Percentiles rank a stretch among this genome's conserved stretches.
Conservation (phyloP, 2,888 invertebrate genomes). For the Aleiodes alternator region DNA sequence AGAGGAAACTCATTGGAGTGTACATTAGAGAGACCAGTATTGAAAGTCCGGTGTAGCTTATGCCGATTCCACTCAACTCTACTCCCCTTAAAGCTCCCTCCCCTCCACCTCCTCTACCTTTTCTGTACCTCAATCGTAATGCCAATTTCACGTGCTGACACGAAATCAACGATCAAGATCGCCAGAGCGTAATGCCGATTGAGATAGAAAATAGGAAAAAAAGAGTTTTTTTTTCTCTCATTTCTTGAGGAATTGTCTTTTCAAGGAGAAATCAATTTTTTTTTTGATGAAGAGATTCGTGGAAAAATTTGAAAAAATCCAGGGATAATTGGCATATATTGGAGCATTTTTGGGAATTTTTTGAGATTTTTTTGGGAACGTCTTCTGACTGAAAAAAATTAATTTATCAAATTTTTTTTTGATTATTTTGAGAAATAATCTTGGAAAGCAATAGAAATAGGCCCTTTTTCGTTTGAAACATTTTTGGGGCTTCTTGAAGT, state of each 20-base stretch:
- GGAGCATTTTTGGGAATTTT: too few relatives aligned
- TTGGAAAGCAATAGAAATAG: too few relatives aligned
- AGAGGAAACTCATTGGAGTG: constrained; percentile 27
- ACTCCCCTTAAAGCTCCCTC: not conserved
- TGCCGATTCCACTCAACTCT: constrained; percentile 17
- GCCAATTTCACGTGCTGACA: constrained; percentile 35
- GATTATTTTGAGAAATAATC: too few relatives aligned
- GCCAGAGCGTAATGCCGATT: constrained; percentile 42
- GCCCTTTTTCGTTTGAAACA: too few relatives aligned
- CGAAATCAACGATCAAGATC: constrained; percentile 39
- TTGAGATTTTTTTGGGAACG: too few relatives aligned
- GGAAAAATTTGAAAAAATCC: too few relatives aligned
- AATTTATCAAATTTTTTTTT: too few relatives aligned
- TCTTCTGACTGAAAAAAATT: too few relatives aligned
- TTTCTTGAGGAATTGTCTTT: constrained; percentile 10
- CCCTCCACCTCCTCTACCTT: not conserved
- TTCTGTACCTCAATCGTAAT: constrained; percentile 13
- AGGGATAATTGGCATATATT: too few relatives aligned
- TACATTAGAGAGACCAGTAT: constrained; percentile 28
- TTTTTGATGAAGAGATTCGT: too few relatives aligned
- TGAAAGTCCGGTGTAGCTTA: constrained; percentile 27
- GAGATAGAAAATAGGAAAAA: constrained; percentile 1
- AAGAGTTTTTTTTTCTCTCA: constrained; percentile 12
- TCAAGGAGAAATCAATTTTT: too few relatives aligned
- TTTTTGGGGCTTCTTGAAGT: too few relatives aligned